Percentiles rank a stretch among this genome's conserved stretches.
phyloP scores from a whole-genome alignment of 1,140 invertebrate species.

The Drosophila willistoni region DNA sequence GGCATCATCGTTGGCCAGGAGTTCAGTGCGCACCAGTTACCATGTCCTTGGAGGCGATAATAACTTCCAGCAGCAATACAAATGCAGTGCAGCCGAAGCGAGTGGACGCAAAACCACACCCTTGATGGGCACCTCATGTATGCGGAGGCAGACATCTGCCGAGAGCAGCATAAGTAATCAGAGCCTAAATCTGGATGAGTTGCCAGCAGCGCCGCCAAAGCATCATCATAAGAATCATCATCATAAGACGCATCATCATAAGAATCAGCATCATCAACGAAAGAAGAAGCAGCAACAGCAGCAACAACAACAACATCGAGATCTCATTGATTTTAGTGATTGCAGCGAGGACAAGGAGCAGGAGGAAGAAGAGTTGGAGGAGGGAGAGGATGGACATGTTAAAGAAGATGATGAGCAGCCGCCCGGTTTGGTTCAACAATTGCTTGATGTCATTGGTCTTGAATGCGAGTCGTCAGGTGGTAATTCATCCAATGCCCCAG shows the following conservation, averaged over 20 bases:
- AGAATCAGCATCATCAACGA: conserved; percentile 64
- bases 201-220: conserved; percentile 30
- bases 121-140: conserved; percentile 66
- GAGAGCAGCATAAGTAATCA: conserved; percentile 83
- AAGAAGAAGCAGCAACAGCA: conserved; percentile 54
- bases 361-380: conserved; percentile 59
- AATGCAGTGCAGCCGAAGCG: conserved; percentile 67
- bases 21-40: conserved; percentile 77
- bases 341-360: conserved; percentile 69
- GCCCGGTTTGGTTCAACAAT: conserved; percentile 52
- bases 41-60: conserved; percentile 71
- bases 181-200: conserved; percentile 74
- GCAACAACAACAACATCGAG: conserved; percentile 40
- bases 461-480: conserved; percentile 26
- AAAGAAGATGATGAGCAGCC: conserved; percentile 30
- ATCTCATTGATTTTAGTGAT: conserved; percentile 79
- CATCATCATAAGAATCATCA: conserved; percentile 46
- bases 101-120: conserved; percentile 66
- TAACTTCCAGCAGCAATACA: conserved; percentile 81
- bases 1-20: conserved; percentile 73
- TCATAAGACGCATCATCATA: conserved; percentile 52
- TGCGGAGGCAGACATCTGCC: conserved; percentile 80
- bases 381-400: conserved; percentile 19
- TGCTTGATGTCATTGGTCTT: conserved; percentile 57
- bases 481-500: conserved; percentile 34